These are phyloP conservation scores for Gymnocheta viridis DNA, from an alignment of 2,888 invertebrate species.

Conservation along the genomic window DNA sequence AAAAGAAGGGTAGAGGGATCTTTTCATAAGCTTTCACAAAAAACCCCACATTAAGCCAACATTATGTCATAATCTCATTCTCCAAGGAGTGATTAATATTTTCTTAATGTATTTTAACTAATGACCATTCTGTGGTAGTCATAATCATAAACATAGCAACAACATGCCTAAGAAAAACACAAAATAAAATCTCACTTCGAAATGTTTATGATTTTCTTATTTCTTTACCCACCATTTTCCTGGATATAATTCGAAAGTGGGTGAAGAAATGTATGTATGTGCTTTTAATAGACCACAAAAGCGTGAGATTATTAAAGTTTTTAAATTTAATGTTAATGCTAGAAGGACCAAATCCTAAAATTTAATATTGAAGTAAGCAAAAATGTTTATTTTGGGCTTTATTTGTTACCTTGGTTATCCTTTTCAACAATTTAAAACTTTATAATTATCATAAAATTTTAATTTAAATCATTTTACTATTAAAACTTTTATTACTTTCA, in stretches of 20 bases:
- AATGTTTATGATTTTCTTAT: conserved; percentile 53
- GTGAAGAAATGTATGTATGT: conserved; percentile 26
- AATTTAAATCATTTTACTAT: background rate
- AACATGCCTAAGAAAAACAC: background rate
- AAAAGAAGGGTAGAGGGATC: background rate
- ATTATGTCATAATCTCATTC: conserved; percentile 46
- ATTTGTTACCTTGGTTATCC: conserved; percentile 49
- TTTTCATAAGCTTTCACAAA: background rate
- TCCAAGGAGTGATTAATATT: conserved; percentile 65
- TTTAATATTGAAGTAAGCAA: conserved; percentile 8
- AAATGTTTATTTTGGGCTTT: background rate
- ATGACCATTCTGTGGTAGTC: conserved; percentile 42
- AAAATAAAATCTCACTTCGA: conserved; percentile 22
- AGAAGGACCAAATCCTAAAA: background rate
- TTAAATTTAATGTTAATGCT: conserved; percentile 16
- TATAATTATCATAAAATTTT: conserved; percentile 41
- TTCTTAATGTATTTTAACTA: conserved; percentile 63
- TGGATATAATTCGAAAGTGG: conserved; percentile 18
- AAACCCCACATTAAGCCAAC: background rate
- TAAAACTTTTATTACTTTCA: conserved; percentile 33
- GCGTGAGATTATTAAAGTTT: conserved; percentile 19
- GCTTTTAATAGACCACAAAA: conserved; percentile 3
- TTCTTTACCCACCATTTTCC: background rate
- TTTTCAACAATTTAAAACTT: conserved; percentile 51
- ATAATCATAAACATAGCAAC: conserved; percentile 53